These are phyloP conservation scores for Myzus persicae DNA, from an alignment of 1,140 invertebrate species.

Conservation along the genomic window DNA sequence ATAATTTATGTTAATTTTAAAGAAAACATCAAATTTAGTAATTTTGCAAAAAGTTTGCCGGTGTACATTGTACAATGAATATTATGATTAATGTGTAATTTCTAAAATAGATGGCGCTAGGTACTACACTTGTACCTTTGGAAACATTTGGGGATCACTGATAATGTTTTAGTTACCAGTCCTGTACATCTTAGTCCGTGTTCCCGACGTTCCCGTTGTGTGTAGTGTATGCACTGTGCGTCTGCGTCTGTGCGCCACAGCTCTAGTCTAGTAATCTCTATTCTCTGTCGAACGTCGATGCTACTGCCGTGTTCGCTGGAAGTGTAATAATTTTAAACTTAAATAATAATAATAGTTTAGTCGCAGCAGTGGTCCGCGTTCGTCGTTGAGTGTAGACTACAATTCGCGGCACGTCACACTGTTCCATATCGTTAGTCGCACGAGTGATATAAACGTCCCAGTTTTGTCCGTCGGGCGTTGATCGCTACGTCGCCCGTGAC, in stretches of 20 bases:
- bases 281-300: neutral
- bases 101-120: too few species aligned
- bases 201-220: slow-evolving; percentile 1
- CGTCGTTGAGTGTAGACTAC: neutral
- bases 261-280: neutral
- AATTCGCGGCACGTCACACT: neutral
- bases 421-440: neutral
- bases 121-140: too few species aligned
- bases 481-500: too few species aligned
- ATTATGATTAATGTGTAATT: too few species aligned
- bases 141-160: too few species aligned
- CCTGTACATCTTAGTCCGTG: too few species aligned
- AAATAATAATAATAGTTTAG: neutral
- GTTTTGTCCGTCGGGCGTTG: neutral
- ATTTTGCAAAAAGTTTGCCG: too few species aligned
- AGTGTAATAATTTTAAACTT: neutral
- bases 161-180: too few species aligned
- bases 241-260: too few species aligned
- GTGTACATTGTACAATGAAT: too few species aligned
- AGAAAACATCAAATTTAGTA: too few species aligned
- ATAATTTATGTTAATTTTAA: too few species aligned
- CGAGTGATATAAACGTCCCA: neutral
- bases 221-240: neutral
- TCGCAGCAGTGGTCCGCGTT: neutral
- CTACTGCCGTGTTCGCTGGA: neutral